Conservation (phyloP, 2,113 vertebrate species). For the Chinchilla lanigera region DNA sequence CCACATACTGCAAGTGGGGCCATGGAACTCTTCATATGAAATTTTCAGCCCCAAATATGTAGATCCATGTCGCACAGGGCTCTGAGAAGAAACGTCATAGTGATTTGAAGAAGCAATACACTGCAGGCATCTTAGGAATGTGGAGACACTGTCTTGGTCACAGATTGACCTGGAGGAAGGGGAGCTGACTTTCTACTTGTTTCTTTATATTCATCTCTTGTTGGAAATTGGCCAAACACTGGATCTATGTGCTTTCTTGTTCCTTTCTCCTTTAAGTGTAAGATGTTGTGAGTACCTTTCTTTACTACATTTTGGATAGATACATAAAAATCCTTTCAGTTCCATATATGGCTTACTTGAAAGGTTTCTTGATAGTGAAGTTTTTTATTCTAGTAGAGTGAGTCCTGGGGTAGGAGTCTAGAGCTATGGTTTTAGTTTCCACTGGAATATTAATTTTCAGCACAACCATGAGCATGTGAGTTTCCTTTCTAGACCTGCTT, state of each 20-base stretch:
- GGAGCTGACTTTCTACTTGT: neutral
- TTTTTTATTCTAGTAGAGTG: neutral
- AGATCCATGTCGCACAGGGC: neutral
- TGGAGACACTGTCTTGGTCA: neutral
- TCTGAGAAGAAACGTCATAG: neutral
- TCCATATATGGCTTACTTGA: neutral
- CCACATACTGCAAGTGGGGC: neutral
- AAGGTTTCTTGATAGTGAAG: neutral
- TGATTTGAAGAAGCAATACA: neutral
- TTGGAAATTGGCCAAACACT: slow-evolving; percentile 18
- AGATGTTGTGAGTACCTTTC: neutral
- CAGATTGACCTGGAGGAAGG: neutral
- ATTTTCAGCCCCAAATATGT: neutral
- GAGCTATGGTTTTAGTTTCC: slow-evolving; percentile 3
- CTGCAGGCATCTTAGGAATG: neutral
- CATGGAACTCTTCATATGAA: slow-evolving; percentile 50
- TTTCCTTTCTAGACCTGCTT: neutral
- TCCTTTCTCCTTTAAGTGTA: neutral
- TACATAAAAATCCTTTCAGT: neutral
- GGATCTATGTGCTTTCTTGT: neutral
- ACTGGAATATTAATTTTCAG: neutral
- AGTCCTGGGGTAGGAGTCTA: neutral
- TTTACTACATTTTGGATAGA: neutral
- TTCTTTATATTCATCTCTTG: slow-evolving; percentile 22
- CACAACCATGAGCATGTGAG: neutral